Conservation (phyloP, 2,113 vertebrate species). For the Monopterus albus region DNA sequence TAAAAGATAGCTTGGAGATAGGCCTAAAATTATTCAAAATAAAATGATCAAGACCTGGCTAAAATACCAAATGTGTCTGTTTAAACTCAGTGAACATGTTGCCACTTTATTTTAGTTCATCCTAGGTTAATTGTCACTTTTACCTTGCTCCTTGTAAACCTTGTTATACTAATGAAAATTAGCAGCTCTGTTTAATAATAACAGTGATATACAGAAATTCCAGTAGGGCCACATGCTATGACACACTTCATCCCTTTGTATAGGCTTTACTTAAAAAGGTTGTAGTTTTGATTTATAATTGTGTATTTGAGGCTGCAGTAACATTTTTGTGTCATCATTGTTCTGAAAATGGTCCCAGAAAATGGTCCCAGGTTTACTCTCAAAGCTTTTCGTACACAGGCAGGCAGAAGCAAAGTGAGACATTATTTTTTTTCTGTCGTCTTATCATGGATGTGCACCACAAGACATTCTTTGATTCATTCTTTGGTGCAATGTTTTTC, state of each 20-base stretch:
- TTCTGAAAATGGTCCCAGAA: constrained; percentile 62
- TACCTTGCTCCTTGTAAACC: constrained; percentile 22
- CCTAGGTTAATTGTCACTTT: constrained; percentile 38
- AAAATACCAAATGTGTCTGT: too few species aligned
- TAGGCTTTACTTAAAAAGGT: constrained; percentile 36
- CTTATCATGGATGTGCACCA: constrained; percentile 63
- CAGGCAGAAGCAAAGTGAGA: constrained; percentile 55
- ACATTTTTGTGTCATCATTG: constrained; percentile 54
- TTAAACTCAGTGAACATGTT: too few species aligned
- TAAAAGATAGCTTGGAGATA: too few species aligned
- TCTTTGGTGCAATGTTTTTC: constrained; percentile 24
- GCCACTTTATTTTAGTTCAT: too few species aligned
- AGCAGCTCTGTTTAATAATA: background rate
- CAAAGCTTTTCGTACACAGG: constrained; percentile 47
- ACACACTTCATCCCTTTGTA: constrained; percentile 8
- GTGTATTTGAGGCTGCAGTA: constrained; percentile 51
- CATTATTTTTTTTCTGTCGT: constrained; percentile 58
- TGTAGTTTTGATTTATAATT: constrained; percentile 54
- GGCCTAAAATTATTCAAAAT: too few species aligned
- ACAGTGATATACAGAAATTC: background rate
- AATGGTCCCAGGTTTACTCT: constrained; percentile 53
- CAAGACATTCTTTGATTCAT: constrained; percentile 46
- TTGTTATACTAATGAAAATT: constrained; percentile 1
- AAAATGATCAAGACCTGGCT: too few species aligned
- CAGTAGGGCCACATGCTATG: background rate